These are phyloP conservation scores for Lycocerus yunnanus DNA, from an alignment of 2,888 invertebrate genomes.

Conservation along the genomic window DNA sequence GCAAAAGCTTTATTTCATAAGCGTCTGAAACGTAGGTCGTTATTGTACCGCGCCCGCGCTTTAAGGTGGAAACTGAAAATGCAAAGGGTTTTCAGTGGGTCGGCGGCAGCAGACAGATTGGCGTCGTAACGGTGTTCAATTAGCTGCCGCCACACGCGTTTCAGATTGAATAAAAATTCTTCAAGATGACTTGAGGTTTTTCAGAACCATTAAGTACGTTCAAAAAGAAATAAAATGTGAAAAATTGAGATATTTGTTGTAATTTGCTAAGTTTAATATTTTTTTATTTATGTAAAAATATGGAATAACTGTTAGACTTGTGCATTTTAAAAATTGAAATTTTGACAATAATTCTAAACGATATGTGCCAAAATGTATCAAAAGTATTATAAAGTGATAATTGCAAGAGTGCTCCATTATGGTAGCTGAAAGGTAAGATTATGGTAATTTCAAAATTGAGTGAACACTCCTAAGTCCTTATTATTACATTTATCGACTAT, in stretches of 20 bases:
- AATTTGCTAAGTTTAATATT: neutral
- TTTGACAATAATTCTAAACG: neutral
- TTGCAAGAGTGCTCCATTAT: neutral
- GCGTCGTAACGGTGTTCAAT: slow-evolving; percentile 35
- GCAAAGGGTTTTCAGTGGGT: slow-evolving; percentile 42
- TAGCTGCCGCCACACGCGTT: slow-evolving; percentile 45
- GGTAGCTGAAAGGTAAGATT: slow-evolving; percentile 21
- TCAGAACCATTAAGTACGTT: slow-evolving; percentile 17
- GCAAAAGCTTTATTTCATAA: slow-evolving; percentile 22
- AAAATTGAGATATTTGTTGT: neutral
- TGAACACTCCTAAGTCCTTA: slow-evolving; percentile 20
- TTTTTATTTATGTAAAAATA: neutral
- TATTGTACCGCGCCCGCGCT: slow-evolving; percentile 35
- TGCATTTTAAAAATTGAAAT: neutral
- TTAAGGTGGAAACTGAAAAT: slow-evolving; percentile 26
- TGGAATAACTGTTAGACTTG: neutral
- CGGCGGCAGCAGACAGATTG: slow-evolving; percentile 48
- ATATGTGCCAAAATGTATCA: neutral
- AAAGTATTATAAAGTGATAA: neutral
- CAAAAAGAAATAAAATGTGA: neutral
- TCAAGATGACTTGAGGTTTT: slow-evolving; percentile 2
- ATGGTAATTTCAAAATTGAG: slow-evolving; percentile 15
- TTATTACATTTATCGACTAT: slow-evolving; percentile 16
- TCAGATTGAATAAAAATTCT: slow-evolving; percentile 7
- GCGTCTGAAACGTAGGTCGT: slow-evolving; percentile 31